phyloP scores from a whole-genome alignment of 2,888 invertebrate species.

The Rhyacophila evoluta region DNA sequence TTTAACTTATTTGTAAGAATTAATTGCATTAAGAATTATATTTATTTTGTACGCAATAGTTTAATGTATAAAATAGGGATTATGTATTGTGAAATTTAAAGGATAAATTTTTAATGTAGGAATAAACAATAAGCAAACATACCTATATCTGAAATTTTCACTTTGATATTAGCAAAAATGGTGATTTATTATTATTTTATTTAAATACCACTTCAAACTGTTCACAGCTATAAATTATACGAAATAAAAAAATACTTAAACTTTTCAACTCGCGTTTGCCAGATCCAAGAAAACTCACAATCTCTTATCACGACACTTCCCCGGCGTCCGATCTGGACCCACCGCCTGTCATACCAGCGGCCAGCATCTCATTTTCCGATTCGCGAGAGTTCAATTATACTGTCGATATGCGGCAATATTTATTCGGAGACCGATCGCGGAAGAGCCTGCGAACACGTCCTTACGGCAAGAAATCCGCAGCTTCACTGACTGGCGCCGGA shows the following conservation, averaged over 20 bases:
- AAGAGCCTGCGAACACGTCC: background rate
- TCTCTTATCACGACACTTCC: slow-evolving; percentile 18
- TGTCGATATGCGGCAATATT: slow-evolving; percentile 5
- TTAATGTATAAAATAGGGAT: no score
- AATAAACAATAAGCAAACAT: background rate
- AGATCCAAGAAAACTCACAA: background rate
- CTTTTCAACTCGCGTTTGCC: background rate
- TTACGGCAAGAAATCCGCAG: slow-evolving; percentile 11
- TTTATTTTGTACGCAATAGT: no score
- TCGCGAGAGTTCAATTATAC: background rate
- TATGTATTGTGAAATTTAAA: no score
- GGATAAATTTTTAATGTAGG: no score
- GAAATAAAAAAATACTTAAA: background rate
- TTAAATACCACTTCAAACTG: background rate
- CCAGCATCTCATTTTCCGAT: slow-evolving; percentile 2
- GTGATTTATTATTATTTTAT: no score
- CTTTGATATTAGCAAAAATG: no score
- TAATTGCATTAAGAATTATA: background rate
- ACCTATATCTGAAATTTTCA: slow-evolving; percentile 3
- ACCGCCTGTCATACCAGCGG: background rate
- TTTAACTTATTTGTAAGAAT: no score
- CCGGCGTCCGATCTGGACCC: background rate
- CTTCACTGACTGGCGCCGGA: slow-evolving; percentile 17
- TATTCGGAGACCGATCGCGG: background rate
- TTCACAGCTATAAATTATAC: background rate